Conservation (phyloP, 2,113 vertebrate genomes). For the Alaudala cheleensis region DNA sequence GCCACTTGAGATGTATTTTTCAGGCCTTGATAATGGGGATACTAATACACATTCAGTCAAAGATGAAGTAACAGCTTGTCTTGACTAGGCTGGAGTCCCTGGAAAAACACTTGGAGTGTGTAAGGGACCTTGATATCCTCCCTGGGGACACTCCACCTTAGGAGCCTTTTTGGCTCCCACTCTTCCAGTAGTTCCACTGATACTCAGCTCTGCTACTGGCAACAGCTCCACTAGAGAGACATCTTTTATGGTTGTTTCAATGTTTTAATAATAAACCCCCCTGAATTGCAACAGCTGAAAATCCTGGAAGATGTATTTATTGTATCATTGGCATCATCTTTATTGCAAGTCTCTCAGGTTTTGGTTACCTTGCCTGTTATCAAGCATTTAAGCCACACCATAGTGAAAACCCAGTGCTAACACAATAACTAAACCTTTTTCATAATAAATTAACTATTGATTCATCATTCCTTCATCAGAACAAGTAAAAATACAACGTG, state of each 20-base stretch:
- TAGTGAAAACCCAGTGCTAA: neutral
- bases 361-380: neutral
- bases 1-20: neutral
- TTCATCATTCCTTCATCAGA: neutral
- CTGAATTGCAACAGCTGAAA: neutral
- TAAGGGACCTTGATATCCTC: neutral
- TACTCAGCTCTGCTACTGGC: neutral
- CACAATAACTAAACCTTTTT: neutral
- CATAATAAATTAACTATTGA: neutral
- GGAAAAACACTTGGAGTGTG: neutral
- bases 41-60: too few species aligned
- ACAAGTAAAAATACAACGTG: neutral
- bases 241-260: neutral
- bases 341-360: neutral
- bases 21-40: neutral
- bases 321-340: neutral
- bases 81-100: neutral
- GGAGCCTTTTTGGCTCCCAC: neutral
- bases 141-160: rapidly evolving
- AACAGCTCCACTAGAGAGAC: neutral
- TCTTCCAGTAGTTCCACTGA: neutral
- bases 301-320: neutral
- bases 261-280: neutral
- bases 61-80: neutral
- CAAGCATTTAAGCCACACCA: neutral